Percentiles rank a stretch among this genome's conserved stretches.
phyloP scores from a whole-genome alignment of 2,888 invertebrate genomes.

The Stenotaenia linearis region DNA sequence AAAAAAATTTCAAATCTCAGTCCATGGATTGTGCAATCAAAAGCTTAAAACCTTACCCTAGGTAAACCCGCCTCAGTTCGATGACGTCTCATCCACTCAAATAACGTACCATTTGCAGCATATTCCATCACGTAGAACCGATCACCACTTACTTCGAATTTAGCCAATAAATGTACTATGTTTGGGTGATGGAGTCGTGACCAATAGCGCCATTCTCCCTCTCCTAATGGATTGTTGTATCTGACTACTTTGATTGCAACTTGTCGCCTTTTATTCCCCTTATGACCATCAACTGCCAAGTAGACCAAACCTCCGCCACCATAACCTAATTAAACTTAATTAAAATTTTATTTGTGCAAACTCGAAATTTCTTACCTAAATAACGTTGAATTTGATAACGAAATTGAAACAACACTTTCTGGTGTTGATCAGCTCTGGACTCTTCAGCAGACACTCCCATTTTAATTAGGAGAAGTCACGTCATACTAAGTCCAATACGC shows the following conservation, averaged over 20 bases:
- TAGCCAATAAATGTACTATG: slow-evolving; percentile 17
- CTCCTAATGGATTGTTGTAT: slow-evolving; percentile 29
- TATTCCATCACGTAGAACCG: slow-evolving; percentile 32
- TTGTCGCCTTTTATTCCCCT: slow-evolving; percentile 22
- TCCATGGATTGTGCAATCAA: not conserved
- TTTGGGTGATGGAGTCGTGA: slow-evolving; percentile 24
- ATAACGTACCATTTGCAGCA: slow-evolving; percentile 31
- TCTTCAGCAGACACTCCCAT: slow-evolving; percentile 24
- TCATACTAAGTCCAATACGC: not conserved
- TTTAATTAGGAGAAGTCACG: not conserved
- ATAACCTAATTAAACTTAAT: not conserved
- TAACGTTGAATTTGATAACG: slow-evolving; percentile 27
- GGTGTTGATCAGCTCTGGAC: slow-evolving; percentile 28
- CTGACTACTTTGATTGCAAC: slow-evolving; percentile 30
- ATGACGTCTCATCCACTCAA: slow-evolving; percentile 29
- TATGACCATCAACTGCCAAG: slow-evolving; percentile 27
- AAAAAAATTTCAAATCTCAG: not conserved
- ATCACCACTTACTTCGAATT: slow-evolving; percentile 29
- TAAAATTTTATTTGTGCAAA: not conserved
- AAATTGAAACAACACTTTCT: slow-evolving; percentile 26
- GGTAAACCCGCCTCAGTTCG: slow-evolving; percentile 6
- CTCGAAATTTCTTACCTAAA: not conserved
- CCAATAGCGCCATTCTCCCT: slow-evolving; percentile 33
- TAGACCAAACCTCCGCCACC: slow-evolving; percentile 31
- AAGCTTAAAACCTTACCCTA: not conserved